Conservation (phyloP, 2,888 invertebrate species). For the Eugnorisma glareosa region DNA sequence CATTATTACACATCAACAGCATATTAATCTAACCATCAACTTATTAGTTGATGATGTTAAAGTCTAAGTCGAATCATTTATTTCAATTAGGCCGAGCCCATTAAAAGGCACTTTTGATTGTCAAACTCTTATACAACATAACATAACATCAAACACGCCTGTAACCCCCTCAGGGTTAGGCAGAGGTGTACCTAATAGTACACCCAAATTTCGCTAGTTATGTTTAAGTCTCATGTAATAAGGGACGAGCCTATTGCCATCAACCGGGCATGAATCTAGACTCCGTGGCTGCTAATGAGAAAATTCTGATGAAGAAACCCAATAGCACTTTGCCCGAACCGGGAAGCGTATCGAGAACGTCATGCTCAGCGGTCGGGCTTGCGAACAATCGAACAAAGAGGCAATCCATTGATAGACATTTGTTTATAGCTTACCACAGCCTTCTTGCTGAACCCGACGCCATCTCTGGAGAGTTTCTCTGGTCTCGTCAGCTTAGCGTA, state of each 20-base stretch:
- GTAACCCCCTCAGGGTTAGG: neutral
- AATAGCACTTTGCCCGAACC: neutral
- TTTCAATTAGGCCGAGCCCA: too few relatives aligned
- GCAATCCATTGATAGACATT: neutral
- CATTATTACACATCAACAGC: too few relatives aligned
- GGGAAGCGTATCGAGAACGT: neutral
- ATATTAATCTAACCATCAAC: too few relatives aligned
- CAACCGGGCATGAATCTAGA: neutral
- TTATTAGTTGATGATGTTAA: too few relatives aligned
- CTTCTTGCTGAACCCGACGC: slow-evolving; percentile 95
- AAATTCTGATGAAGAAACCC: neutral
- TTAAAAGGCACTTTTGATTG: too few relatives aligned
- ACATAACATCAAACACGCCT: neutral
- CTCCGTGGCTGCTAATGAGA: neutral
- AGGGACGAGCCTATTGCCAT: neutral
- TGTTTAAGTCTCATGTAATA: neutral
- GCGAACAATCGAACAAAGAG: neutral
- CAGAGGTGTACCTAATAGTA: neutral
- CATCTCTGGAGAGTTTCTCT: slow-evolving; percentile 93
- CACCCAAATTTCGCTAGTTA: neutral
- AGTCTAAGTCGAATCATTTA: too few relatives aligned
- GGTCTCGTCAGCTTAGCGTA: slow-evolving; percentile 96
- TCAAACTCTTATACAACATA: neutral
- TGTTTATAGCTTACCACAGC: slow-evolving; percentile 89
- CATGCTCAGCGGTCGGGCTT: neutral